phyloP scores from a whole-genome alignment of 1,140 invertebrate genomes.

The Artemia franciscana region DNA sequence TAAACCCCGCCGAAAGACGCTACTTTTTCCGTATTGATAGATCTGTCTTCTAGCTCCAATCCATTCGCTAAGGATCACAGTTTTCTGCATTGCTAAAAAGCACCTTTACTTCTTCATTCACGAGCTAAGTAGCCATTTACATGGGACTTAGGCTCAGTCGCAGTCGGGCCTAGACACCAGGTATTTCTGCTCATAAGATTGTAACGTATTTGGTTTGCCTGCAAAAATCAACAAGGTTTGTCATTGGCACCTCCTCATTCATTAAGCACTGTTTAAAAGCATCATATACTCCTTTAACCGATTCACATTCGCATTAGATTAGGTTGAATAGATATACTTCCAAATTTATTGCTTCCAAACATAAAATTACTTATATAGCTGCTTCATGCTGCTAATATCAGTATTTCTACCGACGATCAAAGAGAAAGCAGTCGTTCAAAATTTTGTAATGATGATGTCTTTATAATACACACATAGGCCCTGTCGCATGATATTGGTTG shows the following conservation, averaged over 20 bases:
- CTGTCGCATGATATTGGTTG: background rate
- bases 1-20: too few species aligned
- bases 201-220: background rate
- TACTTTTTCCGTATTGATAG: too few species aligned
- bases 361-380: background rate
- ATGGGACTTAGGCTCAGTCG: too few species aligned
- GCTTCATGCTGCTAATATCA: background rate
- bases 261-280: background rate
- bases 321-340: background rate
- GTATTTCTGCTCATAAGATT: too few species aligned
- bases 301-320: background rate
- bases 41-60: too few species aligned
- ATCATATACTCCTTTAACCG: background rate
- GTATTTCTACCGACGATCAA: background rate
- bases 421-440: background rate
- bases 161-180: too few species aligned
- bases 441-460: background rate
- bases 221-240: background rate
- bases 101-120: too few species aligned
- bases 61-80: too few species aligned
- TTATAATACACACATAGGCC: background rate
- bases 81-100: too few species aligned
- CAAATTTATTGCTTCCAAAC: background rate
- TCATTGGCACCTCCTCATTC: background rate
- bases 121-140: too few species aligned